Percentiles rank a stretch among this genome's conserved stretches.
These are phyloP conservation scores for Ophion slaviceki DNA, from an alignment of 2,888 invertebrate genomes.

Conservation along the genomic window DNA sequence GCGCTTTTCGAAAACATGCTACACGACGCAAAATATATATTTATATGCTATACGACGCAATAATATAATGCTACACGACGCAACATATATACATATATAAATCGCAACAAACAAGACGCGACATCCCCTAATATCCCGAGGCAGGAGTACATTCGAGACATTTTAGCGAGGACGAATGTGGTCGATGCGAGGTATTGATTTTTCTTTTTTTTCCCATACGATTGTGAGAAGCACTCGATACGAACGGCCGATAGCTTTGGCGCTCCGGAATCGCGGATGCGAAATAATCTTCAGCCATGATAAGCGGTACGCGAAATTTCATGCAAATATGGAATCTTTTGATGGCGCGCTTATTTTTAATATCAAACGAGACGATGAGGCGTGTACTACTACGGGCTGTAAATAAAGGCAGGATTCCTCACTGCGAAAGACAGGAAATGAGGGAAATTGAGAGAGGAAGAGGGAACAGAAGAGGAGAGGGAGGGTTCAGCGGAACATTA, in stretches of 20 bases:
- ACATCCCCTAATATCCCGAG: too few relatives aligned
- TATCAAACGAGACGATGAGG: slow-evolving; percentile 20
- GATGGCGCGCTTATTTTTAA: slow-evolving; percentile 12
- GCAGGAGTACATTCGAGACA: too few relatives aligned
- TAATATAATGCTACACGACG: slow-evolving; percentile 26
- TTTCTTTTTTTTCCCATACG: not conserved
- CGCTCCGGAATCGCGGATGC: not conserved
- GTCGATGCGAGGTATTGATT: too few relatives aligned
- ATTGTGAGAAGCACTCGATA: not conserved
- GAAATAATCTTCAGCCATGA: not conserved
- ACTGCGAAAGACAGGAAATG: not conserved
- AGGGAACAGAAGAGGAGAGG: not conserved
- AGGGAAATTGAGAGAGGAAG: too few relatives aligned
- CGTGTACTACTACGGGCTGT: slow-evolving; percentile 6
- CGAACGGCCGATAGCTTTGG: not conserved
- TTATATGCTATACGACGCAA: slow-evolving; percentile 8
- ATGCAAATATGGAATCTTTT: slow-evolving; percentile 28
- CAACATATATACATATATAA: not conserved
- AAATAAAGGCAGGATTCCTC: slow-evolving; percentile 12
- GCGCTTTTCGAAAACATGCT: slow-evolving; percentile 54
- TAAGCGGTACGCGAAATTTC: slow-evolving; percentile 10
- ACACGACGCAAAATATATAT: slow-evolving; percentile 12
- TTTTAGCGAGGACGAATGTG: too few relatives aligned
- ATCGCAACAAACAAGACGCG: slow-evolving; percentile 38
- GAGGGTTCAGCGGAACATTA: slow-evolving; percentile 52